Base-by-base conservation (phyloP, 64 coral and sea anemone species). In the Pocillopora damicornis region DNA sequence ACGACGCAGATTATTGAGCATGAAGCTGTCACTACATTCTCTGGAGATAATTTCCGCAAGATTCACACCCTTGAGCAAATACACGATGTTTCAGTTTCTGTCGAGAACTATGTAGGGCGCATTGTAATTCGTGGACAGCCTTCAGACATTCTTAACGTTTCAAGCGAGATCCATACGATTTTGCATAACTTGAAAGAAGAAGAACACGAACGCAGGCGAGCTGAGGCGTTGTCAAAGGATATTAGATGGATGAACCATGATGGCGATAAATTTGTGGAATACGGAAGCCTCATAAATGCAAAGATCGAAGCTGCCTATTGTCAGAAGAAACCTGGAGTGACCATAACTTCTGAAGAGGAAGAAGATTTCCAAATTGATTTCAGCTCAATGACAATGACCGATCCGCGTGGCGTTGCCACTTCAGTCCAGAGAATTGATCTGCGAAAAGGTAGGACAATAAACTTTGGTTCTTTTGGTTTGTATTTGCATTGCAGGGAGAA, bases 301-400 rank as follows among this genome's bases (percentile, higher is more conserved):
- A 61, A 80, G 81, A 94, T 94, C 57, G 92, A 94, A 62, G 20
- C 20, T 17, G 88, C 92, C 13, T 76, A 85, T n/a, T 18, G 56
- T 59, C 16, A 60, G 5, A 87, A 94, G 7, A 63, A 79, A 45
- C 5, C 61, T 17, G 20, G 3, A 42, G 35, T 83, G 7, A 20
- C 8, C 4, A 42, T 83, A 17, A 71, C 22, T 71, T 23, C 67
- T 11, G 25, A 87, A 35, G 51, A 36, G 0, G 17, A 22, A 1
- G 59, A 65, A 25, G 1, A 37, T 63, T 90, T 61, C 68, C 6
- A n/a, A 79, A 61, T 90, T 17, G 69, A 82, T 22, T 90, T 90
- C 11, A 35, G 63, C 4, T 15, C 88, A 12, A 82, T 75, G 78
- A 63, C 7, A 14, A 35, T 42, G 61, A 37, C 37, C 18, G 61